These are phyloP conservation scores for Drosophila nebulosa DNA, from an alignment of 1,140 invertebrate genomes.

Conservation along the genomic window DNA sequence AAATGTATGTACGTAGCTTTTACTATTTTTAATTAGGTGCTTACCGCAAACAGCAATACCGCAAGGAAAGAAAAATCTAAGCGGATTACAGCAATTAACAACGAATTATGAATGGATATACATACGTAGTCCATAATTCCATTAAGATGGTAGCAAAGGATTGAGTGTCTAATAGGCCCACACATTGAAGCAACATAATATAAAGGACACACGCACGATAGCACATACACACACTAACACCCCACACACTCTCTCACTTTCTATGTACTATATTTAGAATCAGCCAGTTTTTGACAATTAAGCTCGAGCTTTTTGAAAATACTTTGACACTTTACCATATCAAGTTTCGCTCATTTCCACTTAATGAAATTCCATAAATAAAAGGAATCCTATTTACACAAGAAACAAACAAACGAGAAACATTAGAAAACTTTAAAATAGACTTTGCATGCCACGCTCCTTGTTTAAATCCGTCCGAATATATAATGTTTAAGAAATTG, in stretches of 20 bases:
- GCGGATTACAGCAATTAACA: slow-evolving; percentile 66
- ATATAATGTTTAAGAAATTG: no score
- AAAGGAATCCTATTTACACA: slow-evolving; percentile 36
- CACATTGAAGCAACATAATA: no score
- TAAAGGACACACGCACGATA: not conserved
- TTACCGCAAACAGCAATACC: not conserved
- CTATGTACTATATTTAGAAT: not conserved
- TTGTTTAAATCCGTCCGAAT: not conserved
- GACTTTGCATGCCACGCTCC: not conserved
- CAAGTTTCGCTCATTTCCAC: slow-evolving; percentile 46
- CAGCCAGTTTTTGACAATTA: not conserved
- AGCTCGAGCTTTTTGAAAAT: slow-evolving; percentile 14
- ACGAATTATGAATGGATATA: slow-evolving; percentile 27
- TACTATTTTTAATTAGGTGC: slow-evolving; percentile 37
- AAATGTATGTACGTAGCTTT: not conserved
- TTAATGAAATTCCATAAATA: slow-evolving; percentile 43
- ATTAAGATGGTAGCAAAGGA: not conserved
- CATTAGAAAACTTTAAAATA: not conserved
- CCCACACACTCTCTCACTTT: not conserved
- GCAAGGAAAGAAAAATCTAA: slow-evolving; percentile 42
- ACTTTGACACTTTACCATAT: slow-evolving; percentile 48
- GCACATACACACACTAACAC: not conserved
- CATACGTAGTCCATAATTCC: not conserved
- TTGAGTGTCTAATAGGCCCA: not conserved
- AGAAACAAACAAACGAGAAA: slow-evolving; percentile 8